These are phyloP conservation scores for Anabacerthia variegaticeps DNA, from an alignment of 2,797 vertebrate species.

Conservation along the genomic window DNA sequence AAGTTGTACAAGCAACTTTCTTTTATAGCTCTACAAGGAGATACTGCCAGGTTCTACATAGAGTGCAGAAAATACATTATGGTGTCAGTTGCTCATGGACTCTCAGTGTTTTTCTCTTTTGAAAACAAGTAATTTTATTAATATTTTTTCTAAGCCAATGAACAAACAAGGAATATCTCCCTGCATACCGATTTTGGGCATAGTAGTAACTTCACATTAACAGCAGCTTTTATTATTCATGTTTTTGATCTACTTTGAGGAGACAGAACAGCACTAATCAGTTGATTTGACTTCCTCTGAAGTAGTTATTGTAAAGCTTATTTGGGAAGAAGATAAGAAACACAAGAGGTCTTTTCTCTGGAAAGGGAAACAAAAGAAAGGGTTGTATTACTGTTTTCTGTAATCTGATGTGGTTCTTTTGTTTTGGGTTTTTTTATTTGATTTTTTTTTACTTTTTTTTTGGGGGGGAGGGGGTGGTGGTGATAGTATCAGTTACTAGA, in stretches of 20 bases:
- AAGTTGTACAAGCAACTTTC: not conserved
- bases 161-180: not conserved
- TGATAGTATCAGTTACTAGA: not conserved
- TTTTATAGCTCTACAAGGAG: slow-evolving; percentile 42
- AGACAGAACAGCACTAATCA: not conserved
- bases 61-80: not conserved
- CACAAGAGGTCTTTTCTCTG: not conserved
- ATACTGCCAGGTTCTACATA: not conserved
- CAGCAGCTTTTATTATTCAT: not conserved
- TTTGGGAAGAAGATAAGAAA: not conserved
- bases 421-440: too few species aligned
- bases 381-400: not conserved
- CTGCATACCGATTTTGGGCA: not conserved
- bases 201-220: not conserved
- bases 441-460: not conserved
- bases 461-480: too few species aligned
- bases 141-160: slow-evolving; percentile 21
- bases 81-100: not conserved
- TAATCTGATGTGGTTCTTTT: not conserved
- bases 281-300: not conserved
- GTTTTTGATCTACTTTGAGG: not conserved
- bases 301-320: not conserved
- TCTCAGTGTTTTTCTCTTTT: not conserved
- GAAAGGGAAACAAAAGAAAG: not conserved
- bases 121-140: not conserved